Conservation (phyloP, 1,140 invertebrate species). For the Epicauta chinensis region DNA sequence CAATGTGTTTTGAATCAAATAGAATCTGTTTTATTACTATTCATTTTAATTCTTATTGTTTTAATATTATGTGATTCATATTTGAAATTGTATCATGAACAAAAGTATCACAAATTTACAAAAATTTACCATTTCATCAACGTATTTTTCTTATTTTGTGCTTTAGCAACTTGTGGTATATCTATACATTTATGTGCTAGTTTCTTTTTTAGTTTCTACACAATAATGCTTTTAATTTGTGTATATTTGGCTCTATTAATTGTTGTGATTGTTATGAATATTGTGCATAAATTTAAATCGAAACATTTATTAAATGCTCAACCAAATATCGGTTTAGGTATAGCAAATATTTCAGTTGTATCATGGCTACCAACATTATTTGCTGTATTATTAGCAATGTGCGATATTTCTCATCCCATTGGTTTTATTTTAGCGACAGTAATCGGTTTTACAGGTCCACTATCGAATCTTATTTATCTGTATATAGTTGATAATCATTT, state of each 20-base stretch:
- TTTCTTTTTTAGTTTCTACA: too few species aligned
- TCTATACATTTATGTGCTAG: too few species aligned
- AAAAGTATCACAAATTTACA: too few species aligned
- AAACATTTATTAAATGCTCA: too few species aligned
- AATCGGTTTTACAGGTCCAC: slow-evolving; percentile 1
- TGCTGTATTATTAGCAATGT: background rate
- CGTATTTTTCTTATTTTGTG: too few species aligned
- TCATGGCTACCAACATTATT: slow-evolving; percentile 1
- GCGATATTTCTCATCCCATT: background rate
- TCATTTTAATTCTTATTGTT: background rate
- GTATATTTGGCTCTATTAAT: background rate
- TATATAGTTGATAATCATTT: background rate
- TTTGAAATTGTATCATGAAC: too few species aligned
- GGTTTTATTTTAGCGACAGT: background rate
- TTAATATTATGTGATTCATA: background rate
- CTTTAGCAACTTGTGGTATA: too few species aligned
- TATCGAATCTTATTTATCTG: slow-evolving; percentile 3
- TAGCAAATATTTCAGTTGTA: background rate
- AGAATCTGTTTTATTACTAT: background rate
- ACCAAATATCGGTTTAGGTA: background rate
- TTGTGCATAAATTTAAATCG: too few species aligned
- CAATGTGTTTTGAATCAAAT: too few species aligned
- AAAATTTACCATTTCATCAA: too few species aligned
- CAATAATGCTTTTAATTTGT: too few species aligned
- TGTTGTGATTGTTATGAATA: slow-evolving; percentile 7